These are phyloP conservation scores for Beris morrisii DNA, from an alignment of 2,888 invertebrate genomes.

Conservation along the genomic window DNA sequence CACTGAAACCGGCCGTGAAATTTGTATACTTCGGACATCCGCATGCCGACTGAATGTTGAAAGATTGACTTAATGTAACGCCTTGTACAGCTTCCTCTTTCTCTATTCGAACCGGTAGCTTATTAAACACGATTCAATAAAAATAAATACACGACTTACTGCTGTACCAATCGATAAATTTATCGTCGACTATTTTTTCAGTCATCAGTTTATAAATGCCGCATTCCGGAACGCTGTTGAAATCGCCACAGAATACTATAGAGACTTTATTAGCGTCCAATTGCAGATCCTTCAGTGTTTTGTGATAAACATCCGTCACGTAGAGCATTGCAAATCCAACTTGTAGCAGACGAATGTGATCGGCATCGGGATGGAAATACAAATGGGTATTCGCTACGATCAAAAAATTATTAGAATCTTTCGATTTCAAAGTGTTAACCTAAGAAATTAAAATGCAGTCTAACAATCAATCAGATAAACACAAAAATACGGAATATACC, in stretches of 20 bases:
- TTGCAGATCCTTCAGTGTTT: constrained; percentile 44
- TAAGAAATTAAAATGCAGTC: constrained; percentile 42
- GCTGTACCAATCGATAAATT: constrained; percentile 75
- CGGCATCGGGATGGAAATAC: constrained; percentile 90
- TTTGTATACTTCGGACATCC: constrained; percentile 84
- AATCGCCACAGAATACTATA: constrained; percentile 86
- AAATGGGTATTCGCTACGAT: constrained; percentile 87
- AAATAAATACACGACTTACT: constrained; percentile 60
- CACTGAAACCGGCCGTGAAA: constrained; percentile 78
- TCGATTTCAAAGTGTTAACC: constrained; percentile 61
- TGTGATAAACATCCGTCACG: constrained; percentile 62
- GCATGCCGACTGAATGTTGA: constrained; percentile 74
- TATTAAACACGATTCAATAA: not conserved
- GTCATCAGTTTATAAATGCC: constrained; percentile 80
- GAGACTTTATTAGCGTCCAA: constrained; percentile 52
- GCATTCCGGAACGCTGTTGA: constrained; percentile 84
- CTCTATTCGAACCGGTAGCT: constrained; percentile 56
- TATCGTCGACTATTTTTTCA: constrained; percentile 64
- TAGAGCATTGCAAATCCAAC: constrained; percentile 73
- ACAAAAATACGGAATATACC: constrained; percentile 46
- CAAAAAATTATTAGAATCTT: constrained; percentile 62
- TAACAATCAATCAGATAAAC: not conserved
- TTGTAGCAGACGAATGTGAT: constrained; percentile 86
- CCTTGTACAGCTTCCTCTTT: constrained; percentile 64
- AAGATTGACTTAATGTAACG: constrained; percentile 67